Percentiles rank a stretch among this genome's conserved stretches.
phyloP scores from a whole-genome alignment of 2,113 vertebrate species.

The Mormyrus iriodes region DNA sequence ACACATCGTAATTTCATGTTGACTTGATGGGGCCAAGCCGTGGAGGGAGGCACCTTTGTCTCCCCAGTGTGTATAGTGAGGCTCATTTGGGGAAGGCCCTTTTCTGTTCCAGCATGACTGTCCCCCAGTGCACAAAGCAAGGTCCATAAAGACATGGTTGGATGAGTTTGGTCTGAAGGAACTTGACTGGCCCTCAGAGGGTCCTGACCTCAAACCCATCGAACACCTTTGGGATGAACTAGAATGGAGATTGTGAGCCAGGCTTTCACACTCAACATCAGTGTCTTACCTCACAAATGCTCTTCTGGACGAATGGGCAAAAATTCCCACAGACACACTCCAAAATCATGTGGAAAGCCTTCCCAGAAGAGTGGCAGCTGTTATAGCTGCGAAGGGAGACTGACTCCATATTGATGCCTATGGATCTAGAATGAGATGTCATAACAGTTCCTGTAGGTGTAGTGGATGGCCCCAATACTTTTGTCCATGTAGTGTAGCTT shows the following conservation, averaged over 20 bases:
- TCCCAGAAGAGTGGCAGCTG: neutral
- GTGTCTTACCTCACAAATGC: neutral
- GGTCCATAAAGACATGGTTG: neutral
- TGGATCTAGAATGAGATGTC: neutral
- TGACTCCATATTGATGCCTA: neutral
- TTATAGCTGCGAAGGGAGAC: no score
- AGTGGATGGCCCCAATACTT: neutral
- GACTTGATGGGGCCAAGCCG: neutral
- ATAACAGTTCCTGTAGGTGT: neutral
- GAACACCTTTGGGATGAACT: neutral
- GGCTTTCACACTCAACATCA: neutral
- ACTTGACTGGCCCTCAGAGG: neutral
- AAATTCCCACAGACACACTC: neutral
- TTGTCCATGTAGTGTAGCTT: neutral
- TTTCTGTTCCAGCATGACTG: neutral
- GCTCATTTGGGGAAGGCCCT: neutral
- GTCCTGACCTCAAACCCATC: neutral
- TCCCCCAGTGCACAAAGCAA: neutral
- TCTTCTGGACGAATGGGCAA: neutral
- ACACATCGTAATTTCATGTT: conserved; percentile 2
- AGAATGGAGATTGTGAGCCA: neutral
- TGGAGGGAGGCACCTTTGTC: neutral
- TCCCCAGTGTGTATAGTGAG: neutral
- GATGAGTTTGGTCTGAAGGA: neutral
- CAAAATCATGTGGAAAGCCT: neutral